These are phyloP conservation scores for Hylia prasina DNA, from an alignment of 2,113 vertebrate species.

Conservation along the genomic window DNA sequence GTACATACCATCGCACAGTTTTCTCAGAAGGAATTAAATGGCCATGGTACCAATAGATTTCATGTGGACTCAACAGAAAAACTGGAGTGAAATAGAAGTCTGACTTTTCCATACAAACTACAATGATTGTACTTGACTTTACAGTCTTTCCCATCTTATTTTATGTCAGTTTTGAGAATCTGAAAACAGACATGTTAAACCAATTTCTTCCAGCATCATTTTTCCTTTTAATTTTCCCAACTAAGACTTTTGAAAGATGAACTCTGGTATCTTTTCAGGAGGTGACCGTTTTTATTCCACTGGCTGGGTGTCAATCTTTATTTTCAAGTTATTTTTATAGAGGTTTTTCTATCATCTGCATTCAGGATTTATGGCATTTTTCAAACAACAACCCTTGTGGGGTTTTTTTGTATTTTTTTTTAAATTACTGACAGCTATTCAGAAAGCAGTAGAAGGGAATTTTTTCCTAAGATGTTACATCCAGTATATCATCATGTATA, in stretches of 20 bases:
- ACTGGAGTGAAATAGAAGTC: background rate
- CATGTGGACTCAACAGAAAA: background rate
- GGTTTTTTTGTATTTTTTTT: background rate
- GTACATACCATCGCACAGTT: background rate
- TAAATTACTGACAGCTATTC: background rate
- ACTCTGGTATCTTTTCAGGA: background rate
- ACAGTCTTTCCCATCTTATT: slow-evolving; percentile 16
- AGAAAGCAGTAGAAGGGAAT: background rate
- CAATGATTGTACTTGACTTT: slow-evolving; percentile 24
- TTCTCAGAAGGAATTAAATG: background rate
- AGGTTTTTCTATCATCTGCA: background rate
- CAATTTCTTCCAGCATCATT: background rate
- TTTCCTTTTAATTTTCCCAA: background rate
- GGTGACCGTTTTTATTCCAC: background rate
- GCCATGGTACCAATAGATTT: background rate
- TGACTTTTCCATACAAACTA: background rate
- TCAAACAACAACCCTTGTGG: background rate
- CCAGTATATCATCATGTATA: background rate
- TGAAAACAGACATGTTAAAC: background rate
- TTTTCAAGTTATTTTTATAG: background rate
- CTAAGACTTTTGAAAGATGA: background rate
- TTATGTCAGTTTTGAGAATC: slow-evolving; percentile 10
- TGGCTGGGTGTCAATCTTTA: background rate
- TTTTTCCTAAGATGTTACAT: background rate
- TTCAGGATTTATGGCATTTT: background rate